These are phyloP conservation scores for Galeruca laticollis DNA, from an alignment of 2,888 invertebrate species.

Conservation along the genomic window DNA sequence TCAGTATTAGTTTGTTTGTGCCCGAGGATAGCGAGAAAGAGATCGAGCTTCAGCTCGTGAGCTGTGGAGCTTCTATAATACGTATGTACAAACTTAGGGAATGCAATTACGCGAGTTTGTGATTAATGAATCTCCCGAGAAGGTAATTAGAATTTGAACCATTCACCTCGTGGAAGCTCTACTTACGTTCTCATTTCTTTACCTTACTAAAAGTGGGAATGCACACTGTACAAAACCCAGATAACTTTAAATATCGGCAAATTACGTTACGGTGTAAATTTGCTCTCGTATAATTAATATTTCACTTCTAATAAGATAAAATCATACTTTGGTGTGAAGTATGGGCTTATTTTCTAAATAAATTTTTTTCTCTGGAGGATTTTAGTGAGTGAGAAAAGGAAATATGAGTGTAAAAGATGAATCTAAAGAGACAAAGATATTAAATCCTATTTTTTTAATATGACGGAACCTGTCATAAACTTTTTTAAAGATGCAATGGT, in stretches of 20 bases:
- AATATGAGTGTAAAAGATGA: no score
- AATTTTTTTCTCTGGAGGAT: no score
- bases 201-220: neutral
- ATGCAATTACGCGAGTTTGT: constrained; percentile 67
- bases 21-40: constrained; percentile 28
- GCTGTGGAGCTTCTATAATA: constrained; percentile 54
- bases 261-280: neutral
- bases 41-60: constrained; percentile 27
- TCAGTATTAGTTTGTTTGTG: constrained; percentile 60
- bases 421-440: no score
- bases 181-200: constrained; percentile 2
- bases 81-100: constrained; percentile 66
- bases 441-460: no score
- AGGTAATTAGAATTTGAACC: constrained; percentile 67
- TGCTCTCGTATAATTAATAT: no score
- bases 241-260: neutral
- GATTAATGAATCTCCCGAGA: constrained; percentile 67
- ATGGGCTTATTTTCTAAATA: no score
- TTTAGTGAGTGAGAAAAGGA: no score
- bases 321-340: neutral
- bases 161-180: constrained; percentile 57
- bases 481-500: no score
- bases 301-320: no score
- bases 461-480: no score
- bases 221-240: neutral